A percentile compares a stretch with the other conserved stretches of the same genome.
phyloP scores from a whole-genome alignment of 2,797 vertebrate genomes.

The Brachyalestes nurse region DNA sequence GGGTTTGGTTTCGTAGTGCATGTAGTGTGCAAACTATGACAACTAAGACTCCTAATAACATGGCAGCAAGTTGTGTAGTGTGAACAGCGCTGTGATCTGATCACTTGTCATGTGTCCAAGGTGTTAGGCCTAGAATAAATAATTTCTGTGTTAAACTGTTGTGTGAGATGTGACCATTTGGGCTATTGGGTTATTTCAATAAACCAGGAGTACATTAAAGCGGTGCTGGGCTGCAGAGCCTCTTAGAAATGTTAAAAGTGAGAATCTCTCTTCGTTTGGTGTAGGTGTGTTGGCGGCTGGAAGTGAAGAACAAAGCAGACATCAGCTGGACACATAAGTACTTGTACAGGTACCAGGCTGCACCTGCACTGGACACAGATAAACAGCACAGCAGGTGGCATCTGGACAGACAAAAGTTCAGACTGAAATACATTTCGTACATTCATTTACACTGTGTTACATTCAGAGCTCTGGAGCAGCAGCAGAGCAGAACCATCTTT shows the following conservation, averaged over 20 bases:
- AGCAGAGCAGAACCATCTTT: too few relatives aligned
- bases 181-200: background rate
- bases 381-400: conserved; percentile 1
- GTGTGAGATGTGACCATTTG: background rate
- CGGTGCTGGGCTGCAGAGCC: background rate
- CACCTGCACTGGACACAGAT: conserved; percentile 26
- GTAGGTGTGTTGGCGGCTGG: background rate
- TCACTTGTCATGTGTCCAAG: too few relatives aligned
- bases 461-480: background rate
- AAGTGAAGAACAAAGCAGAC: background rate
- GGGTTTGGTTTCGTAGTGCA: too few relatives aligned
- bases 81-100: too few relatives aligned
- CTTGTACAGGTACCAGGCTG: conserved; percentile 11
- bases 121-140: too few relatives aligned
- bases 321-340: conserved; percentile 1
- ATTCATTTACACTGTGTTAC: background rate
- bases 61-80: too few relatives aligned
- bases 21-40: too few relatives aligned
- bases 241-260: background rate
- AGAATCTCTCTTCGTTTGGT: background rate
- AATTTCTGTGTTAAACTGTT: background rate
- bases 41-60: too few relatives aligned
- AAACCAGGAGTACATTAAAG: background rate
- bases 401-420: conserved; percentile 11
- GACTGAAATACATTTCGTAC: background rate